Base-by-base conservation (phyloP, 2,888 invertebrate genomes). In the Seira sanloemensis region DNA sequence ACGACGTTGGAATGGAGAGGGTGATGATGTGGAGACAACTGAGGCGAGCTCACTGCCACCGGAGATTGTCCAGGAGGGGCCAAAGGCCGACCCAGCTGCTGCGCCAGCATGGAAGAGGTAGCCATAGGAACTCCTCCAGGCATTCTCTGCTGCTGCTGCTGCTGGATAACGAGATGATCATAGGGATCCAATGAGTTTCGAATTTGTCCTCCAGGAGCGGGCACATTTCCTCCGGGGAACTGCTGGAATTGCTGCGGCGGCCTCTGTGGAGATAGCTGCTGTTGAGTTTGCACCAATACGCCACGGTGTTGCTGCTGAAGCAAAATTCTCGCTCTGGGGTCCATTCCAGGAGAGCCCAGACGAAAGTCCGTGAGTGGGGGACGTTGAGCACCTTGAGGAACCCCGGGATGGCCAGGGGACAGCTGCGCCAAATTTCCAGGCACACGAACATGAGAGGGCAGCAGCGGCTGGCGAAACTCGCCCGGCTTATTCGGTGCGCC, bases 151-250 rank as follows among this genome's bases (percentile, higher is more conserved):
- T 88, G 87, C 46, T 88, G 85, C 54, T 88, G 88, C 66, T 90
- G 88, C 69, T 91, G 90, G n/a, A 90, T 90, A n/a, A 92, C 92
- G 67, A 92, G 90, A 86, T 92, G 91, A 85, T 92, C 92, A 90
- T 92, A 92, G 1, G 92, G 90, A 85, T 91, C 91, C 1, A 91
- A 88, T 74, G 91, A 90, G 80, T 89, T 90, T 26, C 90, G 71
- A 23, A 78, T 67, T 76, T 86, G 90, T 72, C 88, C 89, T 73
- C 86, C 77, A 4, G 67, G 72, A 73, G 79, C 79, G 19, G 69
- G 50, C 19, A 77, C 78, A 1, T 25, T 26, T 7, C 71, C 50
- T 9, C 73, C 69, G 16, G 27, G 26, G 50, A 69, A 69, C 24
- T 80, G 78, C 75, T 84, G 84, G 21, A 62, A 62, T 19, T 78